phyloP scores from a whole-genome alignment of 37 sponge, comb jelly and placozoan species.

The Halichondria panicea region DNA sequence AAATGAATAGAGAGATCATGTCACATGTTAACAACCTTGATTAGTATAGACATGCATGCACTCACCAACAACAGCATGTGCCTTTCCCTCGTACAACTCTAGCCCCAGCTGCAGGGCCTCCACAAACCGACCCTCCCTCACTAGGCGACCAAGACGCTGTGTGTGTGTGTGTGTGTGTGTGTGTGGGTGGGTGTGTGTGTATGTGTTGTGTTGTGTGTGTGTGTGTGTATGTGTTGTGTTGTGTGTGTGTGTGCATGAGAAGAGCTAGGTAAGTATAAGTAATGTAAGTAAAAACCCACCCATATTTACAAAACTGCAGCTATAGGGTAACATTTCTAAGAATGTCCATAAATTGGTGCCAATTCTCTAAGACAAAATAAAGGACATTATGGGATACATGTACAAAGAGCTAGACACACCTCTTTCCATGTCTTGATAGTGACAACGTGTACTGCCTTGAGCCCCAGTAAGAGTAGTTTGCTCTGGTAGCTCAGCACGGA shows the following conservation, averaged over 20 bases:
- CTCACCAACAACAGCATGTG: constrained; percentile 68
- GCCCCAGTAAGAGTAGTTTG: constrained; percentile 52
- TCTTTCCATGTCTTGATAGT: constrained; percentile 79
- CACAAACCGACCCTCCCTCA: constrained; percentile 44
- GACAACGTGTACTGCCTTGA: constrained; percentile 66
- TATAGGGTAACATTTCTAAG: no score
- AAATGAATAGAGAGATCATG: not conserved
- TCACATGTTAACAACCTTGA: not conserved
- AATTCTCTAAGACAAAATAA: not conserved
- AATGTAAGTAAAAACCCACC: no score
- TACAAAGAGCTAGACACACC: constrained; percentile 31
- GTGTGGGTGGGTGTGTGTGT: no score
- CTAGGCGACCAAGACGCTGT: constrained; percentile 62
- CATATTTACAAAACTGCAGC: no score
- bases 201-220: no score
- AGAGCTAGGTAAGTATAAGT: no score
- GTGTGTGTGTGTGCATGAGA: no score
- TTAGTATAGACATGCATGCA: not conserved
- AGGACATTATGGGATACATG: not conserved
- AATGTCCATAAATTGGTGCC: not conserved
- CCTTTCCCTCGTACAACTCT: constrained; percentile 60
- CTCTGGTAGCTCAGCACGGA: constrained; percentile 56
- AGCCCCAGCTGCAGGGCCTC: constrained; percentile 74
- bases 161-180: no score
- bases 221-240: no score